Evolutionary conservation across 2,888 invertebrate species (phyloP), one percentile per base, ranked within the genome.

Genomic region (Hypolimnas misippus): DNA sequence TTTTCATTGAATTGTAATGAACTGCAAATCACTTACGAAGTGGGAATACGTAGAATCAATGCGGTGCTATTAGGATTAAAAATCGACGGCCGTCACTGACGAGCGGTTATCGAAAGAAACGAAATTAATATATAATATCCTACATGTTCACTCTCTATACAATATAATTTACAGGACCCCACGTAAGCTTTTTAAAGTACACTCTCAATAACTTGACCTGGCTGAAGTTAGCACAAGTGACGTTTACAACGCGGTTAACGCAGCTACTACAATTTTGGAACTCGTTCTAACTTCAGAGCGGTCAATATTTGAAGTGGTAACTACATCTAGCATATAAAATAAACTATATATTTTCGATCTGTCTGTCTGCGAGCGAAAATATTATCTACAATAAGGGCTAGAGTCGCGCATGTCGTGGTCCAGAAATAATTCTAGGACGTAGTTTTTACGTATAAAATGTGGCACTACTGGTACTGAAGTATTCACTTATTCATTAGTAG

Each of bases 131-230:
- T 33, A 33, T 10, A 16, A 19, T 35, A 33, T 17, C 6, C 25
- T 25, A 38, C n/a, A 35, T 53, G 35, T 57, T 53, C 52, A 60
- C 61, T 61, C 57, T 61, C 54, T 70, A 71, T 66, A 67, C 61
- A 67, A 55, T 62, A 53, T 65, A 63, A 64, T 69, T 62, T 57
- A 70, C 65, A 65, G 51, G 49, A 53, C 42, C 68, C 71, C 67
- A 68, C 62, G 63, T 64, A 71, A 70, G 53, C 62, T 14, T 56
- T 25, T 25, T 25, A 2, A 38, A n/a, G n/a, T n/a, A n/a, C n/a
- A n/a, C n/a, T n/a, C n/a, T n/a, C n/a, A 55, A 58, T 31, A n/a
- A 38, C n/a, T n/a, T 38, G n/a, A n/a, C n/a, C 4, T 12, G 12
- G 12, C 33, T 35, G 25, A 25, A 25, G 25, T 25, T 25, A 25